Base-by-base conservation (phyloP, 2,888 invertebrate species). In the Ariolimax columbianus region DNA sequence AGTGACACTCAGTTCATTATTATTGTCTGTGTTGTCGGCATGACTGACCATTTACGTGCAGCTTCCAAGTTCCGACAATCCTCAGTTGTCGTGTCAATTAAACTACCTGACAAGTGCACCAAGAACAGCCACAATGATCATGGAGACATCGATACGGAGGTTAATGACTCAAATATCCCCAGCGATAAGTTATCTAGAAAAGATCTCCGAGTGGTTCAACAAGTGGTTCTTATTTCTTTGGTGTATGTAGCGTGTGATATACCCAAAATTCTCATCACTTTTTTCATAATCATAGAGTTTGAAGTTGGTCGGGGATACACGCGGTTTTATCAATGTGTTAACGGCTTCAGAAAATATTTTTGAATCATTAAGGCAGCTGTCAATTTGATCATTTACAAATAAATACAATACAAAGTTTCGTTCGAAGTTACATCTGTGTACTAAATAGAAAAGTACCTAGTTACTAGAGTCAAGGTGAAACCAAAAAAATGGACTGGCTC, bases 321-420 rank as follows among this genome's bases (percentile, higher is more conserved):
- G 1, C 6, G 9, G 19, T 9, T 72, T 1, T 72, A 40, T 43
- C 26, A 36, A 26, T 14, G 51, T n/a, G n/a, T 55, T 30, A 82
- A 55, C 30, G 0, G 26, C 36, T 14, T 82, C 1, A 55, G 38
- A 33, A 43, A 66, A 66, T 19, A 43, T 36, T 82, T 36, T n/a
- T 38, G 38, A 43, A 33, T 82, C 1, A 3, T 72, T 51, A 66
- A 66, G 14, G 43, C 82, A 36, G n/a, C 47, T n/a, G 40, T 66
- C 3, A 78, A 63, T 38, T 38, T 59, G 0, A 23, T 78, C 6
- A 78, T 78, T 23, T 78, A 78, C 78, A 63, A n/a, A 59, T 59
- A 59, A 59, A n/a, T 78, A 78, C 26, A 78, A 78, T 38, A 78
- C 59, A 0, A 78, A 59, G 19, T 78, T 78, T 26, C 33, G 75